Conservation (phyloP, 2,113 vertebrate species). For the Lasiurus borealis region DNA sequence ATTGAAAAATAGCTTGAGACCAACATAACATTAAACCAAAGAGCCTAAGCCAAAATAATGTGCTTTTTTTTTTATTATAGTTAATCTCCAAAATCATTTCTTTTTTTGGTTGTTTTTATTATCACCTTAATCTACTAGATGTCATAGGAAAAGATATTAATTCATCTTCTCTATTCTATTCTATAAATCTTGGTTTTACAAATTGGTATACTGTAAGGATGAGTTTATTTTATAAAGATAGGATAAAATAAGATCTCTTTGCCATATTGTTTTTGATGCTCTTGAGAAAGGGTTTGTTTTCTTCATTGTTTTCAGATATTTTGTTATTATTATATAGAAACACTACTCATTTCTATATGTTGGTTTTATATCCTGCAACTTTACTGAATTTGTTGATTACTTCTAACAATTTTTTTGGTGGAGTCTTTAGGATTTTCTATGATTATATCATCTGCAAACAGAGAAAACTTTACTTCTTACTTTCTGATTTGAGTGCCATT, state of each 20-base stretch:
- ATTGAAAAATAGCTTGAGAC: background rate
- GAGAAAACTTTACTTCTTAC: background rate
- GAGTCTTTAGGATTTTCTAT: background rate
- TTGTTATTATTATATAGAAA: background rate
- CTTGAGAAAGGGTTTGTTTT: background rate
- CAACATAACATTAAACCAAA: background rate
- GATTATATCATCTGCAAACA: background rate
- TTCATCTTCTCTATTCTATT: background rate
- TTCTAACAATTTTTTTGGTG: background rate
- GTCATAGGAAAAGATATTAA: background rate
- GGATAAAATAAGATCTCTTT: too few species aligned
- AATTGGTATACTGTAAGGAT: too few species aligned
- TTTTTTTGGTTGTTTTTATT: constrained; percentile 39
- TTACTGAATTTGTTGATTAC: background rate
- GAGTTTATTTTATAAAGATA: too few species aligned
- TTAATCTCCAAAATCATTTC: constrained; percentile 27
- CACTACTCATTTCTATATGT: background rate
- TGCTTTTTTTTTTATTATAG: background rate
- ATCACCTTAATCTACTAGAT: background rate
- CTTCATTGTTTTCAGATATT: background rate
- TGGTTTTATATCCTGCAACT: background rate
- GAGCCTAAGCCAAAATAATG: background rate
- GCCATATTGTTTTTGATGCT: background rate
- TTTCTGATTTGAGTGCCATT: background rate
- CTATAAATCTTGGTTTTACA: too few species aligned